Evolutionary conservation across 2,113 vertebrate species (phyloP), one percentile per base, ranked within the genome.

Genomic region (Agelaius tricolor): DNA sequence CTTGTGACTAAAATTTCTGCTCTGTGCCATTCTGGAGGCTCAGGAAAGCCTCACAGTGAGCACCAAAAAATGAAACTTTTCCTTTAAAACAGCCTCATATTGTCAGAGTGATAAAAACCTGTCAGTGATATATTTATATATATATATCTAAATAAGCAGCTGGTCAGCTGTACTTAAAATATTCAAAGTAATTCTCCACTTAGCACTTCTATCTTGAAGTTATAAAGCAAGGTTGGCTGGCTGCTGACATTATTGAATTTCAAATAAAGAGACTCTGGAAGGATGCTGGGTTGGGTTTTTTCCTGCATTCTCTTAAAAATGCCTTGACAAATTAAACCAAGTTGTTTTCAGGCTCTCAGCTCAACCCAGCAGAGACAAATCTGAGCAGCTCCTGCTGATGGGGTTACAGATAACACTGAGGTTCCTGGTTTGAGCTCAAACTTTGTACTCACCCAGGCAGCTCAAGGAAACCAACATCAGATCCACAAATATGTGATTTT

Each of bases 111-210:
- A 75, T 84, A 78, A 87, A 92, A 77, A 41, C 15, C 7, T 80
- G 58, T 10, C 54, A 77, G 33, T 28, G 84, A 69, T 87, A 77
- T 46, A 69, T 90, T 86, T 83, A 39, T 80, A 41, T 41, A 31
- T 71, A 93, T 80, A 24, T 79, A 55, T 79, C 80, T 20, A 90
- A 91, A 94, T 83, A 76, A 83, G 68, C 72, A 95, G 68, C 77
- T 89, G 95, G 92, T 81, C 95, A 91, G 84, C 87, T 96, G 89
- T 74, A 84, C 77, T 89, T 91, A 91, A 93, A 96, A 95, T 96
- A 94, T 87, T 91, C 87, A 54, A 87, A 93, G 87, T 91, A 81
- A 94, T 91, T 96, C 84, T 87, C 65, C 46, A 86, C 84, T 91
- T 93, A 89, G 80, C 66, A 81, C 81, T 93, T 81, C 79, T 66